A percentile compares a stretch with the other conserved stretches of the same genome.
These are phyloP conservation scores for Aphidius colemani DNA, from an alignment of 2,888 invertebrate genomes.

Conservation along the genomic window DNA sequence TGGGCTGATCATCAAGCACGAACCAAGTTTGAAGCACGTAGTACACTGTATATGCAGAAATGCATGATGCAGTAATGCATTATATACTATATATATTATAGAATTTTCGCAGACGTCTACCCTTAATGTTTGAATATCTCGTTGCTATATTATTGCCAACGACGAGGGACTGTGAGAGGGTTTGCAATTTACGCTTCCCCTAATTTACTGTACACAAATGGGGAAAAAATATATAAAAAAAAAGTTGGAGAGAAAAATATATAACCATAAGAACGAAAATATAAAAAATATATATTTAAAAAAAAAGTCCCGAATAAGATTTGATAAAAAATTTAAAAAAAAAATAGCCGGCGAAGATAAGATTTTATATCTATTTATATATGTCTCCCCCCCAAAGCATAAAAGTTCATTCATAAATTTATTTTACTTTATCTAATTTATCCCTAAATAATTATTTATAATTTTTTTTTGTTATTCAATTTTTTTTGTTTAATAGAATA, in stretches of 20 bases:
- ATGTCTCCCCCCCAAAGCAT: too few relatives aligned
- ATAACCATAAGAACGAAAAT: constrained; percentile 11
- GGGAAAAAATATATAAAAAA: constrained; percentile 16
- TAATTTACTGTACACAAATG: background rate
- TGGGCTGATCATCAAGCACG: constrained; percentile 5
- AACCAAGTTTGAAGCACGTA: constrained; percentile 9
- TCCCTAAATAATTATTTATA: too few relatives aligned
- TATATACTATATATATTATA: background rate
- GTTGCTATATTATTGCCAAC: background rate
- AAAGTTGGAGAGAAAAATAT: constrained; percentile 7
- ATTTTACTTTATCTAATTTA: too few relatives aligned
- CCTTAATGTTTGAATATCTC: background rate
- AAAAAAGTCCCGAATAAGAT: background rate
- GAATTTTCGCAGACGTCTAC: constrained; percentile 21
- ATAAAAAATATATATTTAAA: background rate
- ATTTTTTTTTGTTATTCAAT: too few relatives aligned
- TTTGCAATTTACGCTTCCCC: constrained; percentile 8
- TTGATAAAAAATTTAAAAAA: too few relatives aligned
- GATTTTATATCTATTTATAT: too few relatives aligned
- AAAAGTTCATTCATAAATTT: too few relatives aligned
- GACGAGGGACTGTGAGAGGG: background rate
- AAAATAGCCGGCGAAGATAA: too few relatives aligned
- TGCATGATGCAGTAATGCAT: constrained; percentile 17
- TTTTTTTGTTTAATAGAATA: too few relatives aligned
- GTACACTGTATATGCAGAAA: constrained; percentile 10